phyloP scores from a whole-genome alignment of 2,113 vertebrate genomes.

The Cyprinodon tularosa region DNA sequence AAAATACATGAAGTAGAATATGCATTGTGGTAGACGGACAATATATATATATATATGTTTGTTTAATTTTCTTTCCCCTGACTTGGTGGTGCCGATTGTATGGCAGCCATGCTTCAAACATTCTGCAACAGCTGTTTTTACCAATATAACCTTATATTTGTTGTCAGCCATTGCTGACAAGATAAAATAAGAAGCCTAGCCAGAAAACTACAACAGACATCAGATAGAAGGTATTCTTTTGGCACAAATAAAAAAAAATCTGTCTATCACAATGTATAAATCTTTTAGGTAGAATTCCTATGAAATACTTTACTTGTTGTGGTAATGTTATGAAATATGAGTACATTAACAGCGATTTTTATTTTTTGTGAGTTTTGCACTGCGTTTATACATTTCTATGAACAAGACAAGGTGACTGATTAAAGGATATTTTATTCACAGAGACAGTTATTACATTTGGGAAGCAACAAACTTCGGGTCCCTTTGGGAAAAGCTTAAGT shows the following conservation, averaged over 20 bases:
- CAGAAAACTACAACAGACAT: too few species aligned
- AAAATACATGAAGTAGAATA: conserved; percentile 1
- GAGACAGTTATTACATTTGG: conserved; percentile 22
- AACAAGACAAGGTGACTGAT: background rate
- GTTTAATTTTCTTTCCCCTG: too few species aligned
- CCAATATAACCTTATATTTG: too few species aligned
- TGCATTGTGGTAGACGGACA: too few species aligned
- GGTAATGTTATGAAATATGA: background rate
- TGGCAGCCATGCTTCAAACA: too few species aligned
- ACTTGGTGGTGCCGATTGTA: too few species aligned
- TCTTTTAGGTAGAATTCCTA: background rate
- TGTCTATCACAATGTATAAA: background rate
- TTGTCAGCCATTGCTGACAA: too few species aligned
- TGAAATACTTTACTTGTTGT: background rate
- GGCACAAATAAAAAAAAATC: background rate
- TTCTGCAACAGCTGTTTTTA: too few species aligned
- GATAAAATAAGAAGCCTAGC: too few species aligned
- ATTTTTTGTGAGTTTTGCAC: background rate
- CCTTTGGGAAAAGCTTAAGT: conserved; percentile 35
- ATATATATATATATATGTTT: too few species aligned
- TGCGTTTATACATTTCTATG: background rate
- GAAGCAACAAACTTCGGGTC: conserved; percentile 10
- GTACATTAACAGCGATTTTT: background rate
- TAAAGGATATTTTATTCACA: background rate
- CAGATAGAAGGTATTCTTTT: too few species aligned